Conservation (phyloP, 2,797 vertebrate species). For the Leuciscus waleckii region DNA sequence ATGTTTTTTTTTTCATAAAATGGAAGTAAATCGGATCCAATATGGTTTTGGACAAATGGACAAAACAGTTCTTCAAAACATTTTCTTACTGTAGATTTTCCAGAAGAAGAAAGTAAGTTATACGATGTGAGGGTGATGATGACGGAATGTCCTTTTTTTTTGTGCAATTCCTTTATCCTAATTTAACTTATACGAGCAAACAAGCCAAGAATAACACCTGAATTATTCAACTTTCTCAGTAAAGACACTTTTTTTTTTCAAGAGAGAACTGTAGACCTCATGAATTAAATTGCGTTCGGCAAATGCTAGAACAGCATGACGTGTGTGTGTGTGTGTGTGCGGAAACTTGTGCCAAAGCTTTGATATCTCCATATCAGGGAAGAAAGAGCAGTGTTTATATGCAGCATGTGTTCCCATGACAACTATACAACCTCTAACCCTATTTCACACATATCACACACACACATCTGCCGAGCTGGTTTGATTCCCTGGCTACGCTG, state of each 20-base stretch:
- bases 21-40: not conserved
- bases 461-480: conserved; percentile 67
- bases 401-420: conserved; percentile 66
- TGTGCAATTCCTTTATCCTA: not conserved
- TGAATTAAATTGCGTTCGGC: conserved; percentile 30
- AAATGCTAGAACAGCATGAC: not conserved
- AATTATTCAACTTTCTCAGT: conserved; percentile 30
- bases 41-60: not conserved
- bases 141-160: not conserved
- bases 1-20: not conserved
- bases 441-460: conserved; percentile 61
- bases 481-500: conserved; percentile 68
- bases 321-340: conserved; percentile 19
- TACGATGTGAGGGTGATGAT: not conserved
- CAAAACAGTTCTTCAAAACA: not conserved
- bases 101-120: not conserved
- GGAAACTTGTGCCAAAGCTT: conserved; percentile 46
- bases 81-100: not conserved
- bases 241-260: conserved; percentile 13
- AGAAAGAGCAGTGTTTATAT: conserved; percentile 68
- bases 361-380: conserved; percentile 58
- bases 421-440: conserved; percentile 70
- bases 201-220: conserved; percentile 12
- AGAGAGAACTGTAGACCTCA: conserved; percentile 15
- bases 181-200: conserved; percentile 1